These are phyloP conservation scores for Scolopax rusticola DNA, from an alignment of 2,797 vertebrate genomes.

Conservation along the genomic window DNA sequence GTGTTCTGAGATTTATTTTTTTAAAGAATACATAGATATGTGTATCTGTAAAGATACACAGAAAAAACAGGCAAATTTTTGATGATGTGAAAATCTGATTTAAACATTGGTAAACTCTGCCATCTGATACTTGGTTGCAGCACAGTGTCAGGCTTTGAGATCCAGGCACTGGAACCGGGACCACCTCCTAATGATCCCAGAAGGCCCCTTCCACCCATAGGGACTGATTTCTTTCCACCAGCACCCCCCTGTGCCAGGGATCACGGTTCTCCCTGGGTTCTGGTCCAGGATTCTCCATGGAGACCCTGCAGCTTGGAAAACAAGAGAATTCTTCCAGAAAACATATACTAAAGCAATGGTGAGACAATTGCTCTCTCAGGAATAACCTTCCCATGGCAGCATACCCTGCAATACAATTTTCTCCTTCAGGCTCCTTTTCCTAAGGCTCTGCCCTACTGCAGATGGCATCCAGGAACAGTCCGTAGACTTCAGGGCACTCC, in stretches of 20 bases:
- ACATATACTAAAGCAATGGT: background rate
- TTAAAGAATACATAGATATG: background rate
- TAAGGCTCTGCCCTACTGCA: background rate
- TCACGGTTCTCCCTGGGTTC: background rate
- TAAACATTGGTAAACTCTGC: background rate
- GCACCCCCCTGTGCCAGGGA: no score
- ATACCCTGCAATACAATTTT: background rate
- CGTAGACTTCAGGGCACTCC: background rate
- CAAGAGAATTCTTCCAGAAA: background rate
- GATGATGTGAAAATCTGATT: background rate
- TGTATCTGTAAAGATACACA: no score
- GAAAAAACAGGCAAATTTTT: no score
- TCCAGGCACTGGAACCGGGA: background rate
- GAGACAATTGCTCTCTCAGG: background rate
- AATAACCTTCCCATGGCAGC: background rate
- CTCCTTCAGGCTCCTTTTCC: background rate
- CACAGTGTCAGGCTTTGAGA: background rate
- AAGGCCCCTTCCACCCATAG: rapidly evolving
- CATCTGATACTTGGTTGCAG: background rate
- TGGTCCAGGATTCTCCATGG: background rate
- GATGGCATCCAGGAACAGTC: background rate
- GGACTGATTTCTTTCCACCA: background rate
- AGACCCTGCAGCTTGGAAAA: background rate
- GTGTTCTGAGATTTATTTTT: background rate
- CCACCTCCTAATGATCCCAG: background rate